Conservation (phyloP, 2,888 invertebrate genomes). For the Cheilosia urbana region DNA sequence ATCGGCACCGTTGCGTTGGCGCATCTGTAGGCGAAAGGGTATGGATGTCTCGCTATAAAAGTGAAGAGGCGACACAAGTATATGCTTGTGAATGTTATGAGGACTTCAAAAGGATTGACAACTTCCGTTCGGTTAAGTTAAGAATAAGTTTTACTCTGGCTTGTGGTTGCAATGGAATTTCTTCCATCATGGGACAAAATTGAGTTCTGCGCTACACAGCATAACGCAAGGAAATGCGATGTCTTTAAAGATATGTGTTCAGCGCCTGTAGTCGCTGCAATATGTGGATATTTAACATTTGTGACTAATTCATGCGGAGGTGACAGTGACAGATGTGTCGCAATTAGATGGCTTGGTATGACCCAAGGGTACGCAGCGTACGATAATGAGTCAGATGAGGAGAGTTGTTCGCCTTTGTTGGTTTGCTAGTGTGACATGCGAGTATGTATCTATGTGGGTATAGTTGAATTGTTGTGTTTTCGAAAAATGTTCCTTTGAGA, state of each 20-base stretch:
- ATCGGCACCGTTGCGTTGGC: not conserved
- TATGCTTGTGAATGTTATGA: conserved; percentile 45
- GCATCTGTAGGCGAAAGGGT: not conserved
- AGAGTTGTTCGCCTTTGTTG: conserved; percentile 6
- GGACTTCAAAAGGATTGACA: conserved; percentile 68
- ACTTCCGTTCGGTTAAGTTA: conserved; percentile 51
- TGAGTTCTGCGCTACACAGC: not conserved
- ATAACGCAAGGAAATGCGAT: not conserved
- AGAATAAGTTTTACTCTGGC: conserved; percentile 34
- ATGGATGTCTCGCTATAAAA: conserved; percentile 18
- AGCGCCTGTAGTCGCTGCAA: not conserved
- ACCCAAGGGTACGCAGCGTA: not conserved
- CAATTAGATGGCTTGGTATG: conserved; percentile 50
- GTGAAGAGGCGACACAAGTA: conserved; percentile 27
- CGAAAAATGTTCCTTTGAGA: too few species aligned
- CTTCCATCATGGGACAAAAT: conserved; percentile 5
- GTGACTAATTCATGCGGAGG: conserved; percentile 46
- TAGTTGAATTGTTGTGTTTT: too few species aligned
- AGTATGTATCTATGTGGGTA: too few species aligned
- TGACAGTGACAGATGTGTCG: conserved; percentile 59
- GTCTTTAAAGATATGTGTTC: conserved; percentile 11
- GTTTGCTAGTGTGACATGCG: conserved; percentile 5
- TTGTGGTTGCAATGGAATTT: conserved; percentile 15
- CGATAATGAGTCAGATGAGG: not conserved
- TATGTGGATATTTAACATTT: conserved; percentile 44